Evolutionary conservation across 2,797 vertebrate species (phyloP).

Genomic region (Synanceia verrucosa): DNA sequence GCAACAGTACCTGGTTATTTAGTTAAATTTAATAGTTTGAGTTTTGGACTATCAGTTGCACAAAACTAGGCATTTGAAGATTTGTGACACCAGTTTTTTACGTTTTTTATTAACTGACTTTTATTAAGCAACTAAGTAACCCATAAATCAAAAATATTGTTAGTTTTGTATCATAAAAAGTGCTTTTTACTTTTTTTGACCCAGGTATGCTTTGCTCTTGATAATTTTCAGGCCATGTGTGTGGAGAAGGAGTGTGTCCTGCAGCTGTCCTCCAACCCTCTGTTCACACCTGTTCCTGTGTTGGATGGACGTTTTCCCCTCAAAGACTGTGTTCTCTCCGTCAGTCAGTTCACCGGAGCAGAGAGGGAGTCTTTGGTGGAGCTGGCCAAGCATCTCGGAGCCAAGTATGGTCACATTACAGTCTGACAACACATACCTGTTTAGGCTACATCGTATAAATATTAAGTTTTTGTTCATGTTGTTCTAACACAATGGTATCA

Average conservation of each 20-base stretch:
- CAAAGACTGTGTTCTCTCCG: slow-evolving; percentile 89
- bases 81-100: too few relatives aligned
- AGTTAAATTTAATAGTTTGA: not conserved
- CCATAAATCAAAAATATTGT: not conserved
- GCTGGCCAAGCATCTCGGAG: slow-evolving; percentile 90
- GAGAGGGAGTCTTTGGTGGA: slow-evolving; percentile 93
- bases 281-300: slow-evolving; percentile 90
- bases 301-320: slow-evolving; percentile 87
- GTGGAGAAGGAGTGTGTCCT: slow-evolving; percentile 89
- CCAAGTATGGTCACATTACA: slow-evolving; percentile 80
- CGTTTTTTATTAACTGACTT: too few relatives aligned
- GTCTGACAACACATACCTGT: not conserved
- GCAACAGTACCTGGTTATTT: not conserved
- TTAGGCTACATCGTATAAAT: not conserved
- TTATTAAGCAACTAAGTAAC: not conserved
- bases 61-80: not conserved
- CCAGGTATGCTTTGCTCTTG: not conserved
- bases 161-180: not conserved
- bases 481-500: not conserved
- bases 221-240: slow-evolving; percentile 85
- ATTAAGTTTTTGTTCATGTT: not conserved
- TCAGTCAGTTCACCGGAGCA: slow-evolving; percentile 94
- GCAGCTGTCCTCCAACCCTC: slow-evolving; percentile 85
- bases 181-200: not conserved
- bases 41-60: not conserved